Evolutionary conservation across 2,797 vertebrate species (phyloP), one percentile per base, ranked within the genome.

Genomic region (Anas capensis): DNA sequence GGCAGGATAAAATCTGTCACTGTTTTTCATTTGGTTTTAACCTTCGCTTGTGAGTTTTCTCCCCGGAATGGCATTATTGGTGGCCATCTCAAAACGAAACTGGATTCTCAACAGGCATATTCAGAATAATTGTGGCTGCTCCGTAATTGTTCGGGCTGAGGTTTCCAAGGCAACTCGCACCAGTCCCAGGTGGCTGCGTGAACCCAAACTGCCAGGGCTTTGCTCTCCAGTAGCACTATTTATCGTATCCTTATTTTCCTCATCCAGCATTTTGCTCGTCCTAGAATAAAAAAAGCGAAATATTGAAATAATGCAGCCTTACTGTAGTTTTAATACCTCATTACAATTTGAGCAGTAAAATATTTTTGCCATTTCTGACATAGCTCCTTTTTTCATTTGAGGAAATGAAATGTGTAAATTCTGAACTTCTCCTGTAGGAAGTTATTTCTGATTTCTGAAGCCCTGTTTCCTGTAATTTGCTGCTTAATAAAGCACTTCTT

Each of bases 81-180:
- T 94, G 92, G 89, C 91, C 82, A 33, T 82, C 90, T 96, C 93
- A 68, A 78, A 97, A 95, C 11, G 17, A 78, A 93, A 70, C 70
- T 86, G 61, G 29, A 8, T 91, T 88, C 71, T 93, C 90, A 84
- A 23, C 80, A 71, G 95, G 91, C 92, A 60, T 57, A 65, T 81
- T 93, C 70, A 80, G 91, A 90, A 62, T 93, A 88, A 96, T 95
- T 56, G 92, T 80, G 65, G 88, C 94, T 95, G 88, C 95, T 96
- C 88, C 23, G 1, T 95, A 95, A 96, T 94, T 95, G 95, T 89
- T 90, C 66, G 0, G 90, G 86, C 90, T 33, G 56, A 20, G 48
- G 97, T 98, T 97, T 79, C 97, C 96, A 96, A 97, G 95, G 97
- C 95, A 97, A 97, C 96, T 90, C 82, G 51, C 75, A 81, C 56